Base-by-base conservation (phyloP, 2,888 invertebrate species). In the Acanthoscelides obtectus region DNA sequence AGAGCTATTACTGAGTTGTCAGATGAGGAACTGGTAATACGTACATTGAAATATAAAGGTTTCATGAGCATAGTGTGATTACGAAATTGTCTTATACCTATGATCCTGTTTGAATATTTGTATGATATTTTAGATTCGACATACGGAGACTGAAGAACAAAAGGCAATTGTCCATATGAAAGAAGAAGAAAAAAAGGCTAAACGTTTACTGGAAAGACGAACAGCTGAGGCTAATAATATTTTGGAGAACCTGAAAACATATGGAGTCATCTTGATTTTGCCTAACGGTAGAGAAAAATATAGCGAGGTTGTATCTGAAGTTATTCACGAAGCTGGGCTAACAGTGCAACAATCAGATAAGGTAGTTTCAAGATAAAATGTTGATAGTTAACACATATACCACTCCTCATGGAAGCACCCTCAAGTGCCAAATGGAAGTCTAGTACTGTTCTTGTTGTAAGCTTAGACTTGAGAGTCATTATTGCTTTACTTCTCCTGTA, bases 221-320 rank as follows among this genome's bases (percentile, higher is more conserved):
- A 87, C 87, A 75, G 85, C 86, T 25, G 85, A 89, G 1, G 88
- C 89, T 22, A 83, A 83, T 63, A 84, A 86, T 0, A 84, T 90
- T n/a, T 85, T 89, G 76, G 81, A 85, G 68, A 87, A 88, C 80
- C 87, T 89, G 77, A 80, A 80, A 0, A 88, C 88, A 75, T 81
- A 86, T 21, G 89, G 89, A 69, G 86, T 87, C 0, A 86, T 86
- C 5, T 80, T 90, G 19, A 76, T 89, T 75, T 83, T 88, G 82
- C 89, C 90, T 17, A 78, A 80, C 64, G 81, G 81, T 1, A 80
- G 70, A 67, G 80, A 79, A 20, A 79, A 73, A 64, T 83, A 82
- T 71, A 73, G 74, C 25, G 81, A 80, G 66, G 78, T 78, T 8
- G 73, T 83, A 21, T 70, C 74, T n/a, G 82, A 82, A 12, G 69